Evolutionary conservation across 2,888 invertebrate genomes (phyloP).

Genomic region (Drosophila birchii): DNA sequence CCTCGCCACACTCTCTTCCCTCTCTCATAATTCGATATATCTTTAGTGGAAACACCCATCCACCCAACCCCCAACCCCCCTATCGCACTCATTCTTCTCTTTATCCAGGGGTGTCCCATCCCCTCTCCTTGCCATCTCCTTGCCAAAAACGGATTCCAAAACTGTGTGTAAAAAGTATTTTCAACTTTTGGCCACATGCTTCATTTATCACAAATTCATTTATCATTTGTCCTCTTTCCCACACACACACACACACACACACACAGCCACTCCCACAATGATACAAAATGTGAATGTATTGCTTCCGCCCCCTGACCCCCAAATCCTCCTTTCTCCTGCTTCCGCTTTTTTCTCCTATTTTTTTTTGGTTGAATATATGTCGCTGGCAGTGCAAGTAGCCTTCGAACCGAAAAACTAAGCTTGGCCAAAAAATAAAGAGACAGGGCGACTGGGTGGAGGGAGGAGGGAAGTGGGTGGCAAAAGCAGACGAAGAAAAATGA

Average conservation of each 20-base stretch:
- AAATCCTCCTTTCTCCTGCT: not conserved
- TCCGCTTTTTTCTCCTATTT: constrained; percentile 13
- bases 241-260: constrained; percentile 11
- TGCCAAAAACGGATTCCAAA: constrained; percentile 30
- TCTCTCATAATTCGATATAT: constrained; percentile 66
- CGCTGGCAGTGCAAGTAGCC: constrained; percentile 48
- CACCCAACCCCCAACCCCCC: not conserved
- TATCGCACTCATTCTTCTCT: not conserved
- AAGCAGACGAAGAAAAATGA: constrained; percentile 76
- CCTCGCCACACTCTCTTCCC: too few relatives aligned
- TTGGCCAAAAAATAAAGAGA: constrained; percentile 37
- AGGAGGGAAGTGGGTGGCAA: constrained; percentile 10
- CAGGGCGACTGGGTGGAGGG: not conserved
- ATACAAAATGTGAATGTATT: constrained; percentile 55
- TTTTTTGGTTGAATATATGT: constrained; percentile 33
- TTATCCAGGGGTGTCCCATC: not conserved
- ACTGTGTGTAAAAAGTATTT: constrained; percentile 71
- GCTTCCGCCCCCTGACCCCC: constrained; percentile 23
- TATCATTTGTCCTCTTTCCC: constrained; percentile 75
- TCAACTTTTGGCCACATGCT: constrained; percentile 81
- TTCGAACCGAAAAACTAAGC: constrained; percentile 62
- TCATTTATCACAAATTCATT: constrained; percentile 81
- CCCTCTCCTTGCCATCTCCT: not conserved
- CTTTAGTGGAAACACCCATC: constrained; percentile 21
- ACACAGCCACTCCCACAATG: constrained; percentile 17